Evolutionary conservation across 2,797 vertebrate species (phyloP), one percentile per base, ranked within the genome.

Genomic region (Rhyacichthys aspro): DNA sequence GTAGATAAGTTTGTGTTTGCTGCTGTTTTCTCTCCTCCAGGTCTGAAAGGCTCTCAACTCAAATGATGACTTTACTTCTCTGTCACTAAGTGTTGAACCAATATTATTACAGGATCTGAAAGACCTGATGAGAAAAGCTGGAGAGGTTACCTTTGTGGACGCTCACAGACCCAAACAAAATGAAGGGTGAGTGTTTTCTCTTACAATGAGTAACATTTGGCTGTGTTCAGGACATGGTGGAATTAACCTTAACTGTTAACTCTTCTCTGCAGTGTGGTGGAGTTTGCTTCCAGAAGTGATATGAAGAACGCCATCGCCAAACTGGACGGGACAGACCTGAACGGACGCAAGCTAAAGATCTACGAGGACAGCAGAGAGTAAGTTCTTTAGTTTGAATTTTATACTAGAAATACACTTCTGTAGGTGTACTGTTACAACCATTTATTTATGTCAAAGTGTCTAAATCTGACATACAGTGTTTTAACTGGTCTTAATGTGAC

Each of bases 121-220:
- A 88, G 96, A 97, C 91, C 90, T 96, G 83, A 97, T 97, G 96
- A 94, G 95, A 89, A 96, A 96, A 88, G 96, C 94, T 61, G 95
- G 95, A 57, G 95, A 97, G 64, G 96, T 97, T 46, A 97, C 95
- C 34, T 97, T 96, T 92, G 96, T 96, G 90, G 96, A 97, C 70
- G 96, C 96, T 32, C 96, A 97, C 91, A 92, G 96, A 78, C 93
- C 93, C 82, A 96, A 95, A 85, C 94, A 95, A 89, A 96, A 97
- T 47, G 96, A 96, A 91, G 95, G 95, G 96, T 96, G 71, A 84
- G 87, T 43, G 37, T 1, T 17, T 45, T 8, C 5, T 14, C 16
- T 3, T 1, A 18, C 0, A 0, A 2, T 58, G 3, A 28, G 4
- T 5, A 28, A 5, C 7, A 28, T 28, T 28, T 28, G 23, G 23